These are phyloP conservation scores for Leptodactylus fallax DNA, from an alignment of 2,797 vertebrate genomes.

Conservation along the genomic window DNA sequence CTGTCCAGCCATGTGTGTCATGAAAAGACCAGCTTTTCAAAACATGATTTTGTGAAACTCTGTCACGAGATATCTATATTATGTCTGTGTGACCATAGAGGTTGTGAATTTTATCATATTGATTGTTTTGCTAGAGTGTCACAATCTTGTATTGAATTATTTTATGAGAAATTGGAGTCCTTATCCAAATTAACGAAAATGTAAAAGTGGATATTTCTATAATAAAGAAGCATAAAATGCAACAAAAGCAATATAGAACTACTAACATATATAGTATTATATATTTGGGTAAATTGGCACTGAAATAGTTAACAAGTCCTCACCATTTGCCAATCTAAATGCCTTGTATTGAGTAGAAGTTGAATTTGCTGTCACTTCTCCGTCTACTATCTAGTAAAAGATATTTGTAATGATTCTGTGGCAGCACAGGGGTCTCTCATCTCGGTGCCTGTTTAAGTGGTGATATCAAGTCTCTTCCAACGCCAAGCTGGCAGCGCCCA, in stretches of 20 bases:
- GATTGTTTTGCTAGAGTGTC: too few relatives aligned
- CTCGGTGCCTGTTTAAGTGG: conserved; percentile 70
- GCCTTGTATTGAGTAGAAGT: not conserved
- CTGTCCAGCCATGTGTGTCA: too few relatives aligned
- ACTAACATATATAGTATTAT: not conserved
- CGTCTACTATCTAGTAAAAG: not conserved
- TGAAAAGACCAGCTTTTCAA: too few relatives aligned
- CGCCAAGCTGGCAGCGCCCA: conserved; percentile 70
- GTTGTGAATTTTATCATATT: too few relatives aligned
- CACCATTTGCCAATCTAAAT: not conserved
- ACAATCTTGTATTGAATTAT: too few relatives aligned
- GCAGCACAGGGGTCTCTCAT: conserved; percentile 67
- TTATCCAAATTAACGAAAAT: too few relatives aligned
- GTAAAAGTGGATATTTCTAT: too few relatives aligned
- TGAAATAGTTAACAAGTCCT: not conserved
- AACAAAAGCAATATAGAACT: not conserved
- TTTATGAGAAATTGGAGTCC: too few relatives aligned
- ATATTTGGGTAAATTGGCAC: too few relatives aligned
- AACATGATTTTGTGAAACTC: too few relatives aligned
- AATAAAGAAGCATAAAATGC: not conserved
- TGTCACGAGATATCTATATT: too few relatives aligned
- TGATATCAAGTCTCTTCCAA: conserved; percentile 67
- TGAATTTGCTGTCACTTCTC: not conserved
- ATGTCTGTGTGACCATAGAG: too few relatives aligned
- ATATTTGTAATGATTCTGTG: conserved; percentile 12